Conservation (phyloP, 2,113 vertebrate species). For the Marcusenius ussheri region DNA sequence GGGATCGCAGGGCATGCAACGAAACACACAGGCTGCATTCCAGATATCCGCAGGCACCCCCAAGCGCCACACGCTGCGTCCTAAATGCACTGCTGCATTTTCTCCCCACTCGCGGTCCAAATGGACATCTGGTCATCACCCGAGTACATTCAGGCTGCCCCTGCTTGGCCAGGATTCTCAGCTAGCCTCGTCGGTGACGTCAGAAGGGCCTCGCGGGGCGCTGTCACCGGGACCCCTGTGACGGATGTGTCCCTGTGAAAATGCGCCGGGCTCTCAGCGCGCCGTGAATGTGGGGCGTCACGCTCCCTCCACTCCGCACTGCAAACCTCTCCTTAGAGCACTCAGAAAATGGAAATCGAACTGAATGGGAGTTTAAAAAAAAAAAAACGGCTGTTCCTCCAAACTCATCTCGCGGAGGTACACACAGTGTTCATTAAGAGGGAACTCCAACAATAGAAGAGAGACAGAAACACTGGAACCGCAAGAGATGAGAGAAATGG, state of each 20-base stretch:
- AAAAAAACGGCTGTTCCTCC: not conserved
- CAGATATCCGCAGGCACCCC: not conserved
- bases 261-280: not conserved
- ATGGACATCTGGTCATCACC: not conserved
- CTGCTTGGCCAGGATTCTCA: not conserved
- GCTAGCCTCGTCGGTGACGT: not conserved
- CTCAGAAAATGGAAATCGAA: not conserved
- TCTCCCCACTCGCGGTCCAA: not conserved
- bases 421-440: not conserved
- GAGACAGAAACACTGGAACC: not conserved
- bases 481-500: not conserved
- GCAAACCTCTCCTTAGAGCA: not conserved
- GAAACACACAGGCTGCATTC: not conserved
- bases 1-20: too few relatives aligned
- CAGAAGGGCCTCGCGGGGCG: not conserved
- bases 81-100: not conserved
- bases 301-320: not conserved
- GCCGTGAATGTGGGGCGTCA: not conserved
- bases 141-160: not conserved
- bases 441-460: not conserved
- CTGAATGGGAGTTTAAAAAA: not conserved
- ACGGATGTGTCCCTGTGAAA: not conserved
- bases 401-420: not conserved
- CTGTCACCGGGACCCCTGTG: not conserved
- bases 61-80: not conserved